Percentiles rank a stretch among this genome's conserved stretches.
phyloP scores from a whole-genome alignment of 2,797 vertebrate species.

The Danio kyathit region DNA sequence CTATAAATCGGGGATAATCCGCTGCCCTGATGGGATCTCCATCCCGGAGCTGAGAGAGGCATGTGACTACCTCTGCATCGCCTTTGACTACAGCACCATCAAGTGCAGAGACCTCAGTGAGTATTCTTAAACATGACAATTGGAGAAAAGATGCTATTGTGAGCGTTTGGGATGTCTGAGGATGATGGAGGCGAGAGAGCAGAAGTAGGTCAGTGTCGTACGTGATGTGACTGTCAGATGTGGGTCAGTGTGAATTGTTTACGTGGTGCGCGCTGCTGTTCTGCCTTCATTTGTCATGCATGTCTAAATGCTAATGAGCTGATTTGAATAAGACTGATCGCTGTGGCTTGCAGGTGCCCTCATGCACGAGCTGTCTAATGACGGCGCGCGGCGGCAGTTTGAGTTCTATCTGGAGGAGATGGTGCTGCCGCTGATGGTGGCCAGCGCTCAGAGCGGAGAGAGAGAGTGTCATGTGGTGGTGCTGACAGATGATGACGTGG shows the following conservation, averaged over 20 bases:
- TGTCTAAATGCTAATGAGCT: background rate
- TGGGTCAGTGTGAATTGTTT: constrained; percentile 26
- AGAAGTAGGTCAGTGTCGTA: constrained; percentile 54
- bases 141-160: background rate
- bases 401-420: constrained; percentile 99
- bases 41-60: constrained; percentile 98
- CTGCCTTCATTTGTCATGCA: background rate
- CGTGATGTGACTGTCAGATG: constrained; percentile 15
- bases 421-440: constrained; percentile 97
- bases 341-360: constrained; percentile 86
- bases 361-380: constrained; percentile 98
- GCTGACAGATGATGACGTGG: constrained; percentile 96
- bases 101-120: constrained; percentile 99
- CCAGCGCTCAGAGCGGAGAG: constrained; percentile 95
- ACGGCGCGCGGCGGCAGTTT: constrained; percentile 94
- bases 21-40: constrained; percentile 98
- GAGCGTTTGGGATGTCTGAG: constrained; percentile 13
- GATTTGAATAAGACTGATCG: background rate
- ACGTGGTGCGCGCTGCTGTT: background rate
- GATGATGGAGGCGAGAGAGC: constrained; percentile 22
- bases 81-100: constrained; percentile 97
- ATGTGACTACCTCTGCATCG: constrained; percentile 99
- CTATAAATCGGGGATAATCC: constrained; percentile 98
- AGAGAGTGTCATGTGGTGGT: constrained; percentile 98
- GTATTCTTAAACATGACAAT: constrained; percentile 71